phyloP scores from a whole-genome alignment of 1,140 invertebrate species.

The Caligus rogercresseyi region DNA sequence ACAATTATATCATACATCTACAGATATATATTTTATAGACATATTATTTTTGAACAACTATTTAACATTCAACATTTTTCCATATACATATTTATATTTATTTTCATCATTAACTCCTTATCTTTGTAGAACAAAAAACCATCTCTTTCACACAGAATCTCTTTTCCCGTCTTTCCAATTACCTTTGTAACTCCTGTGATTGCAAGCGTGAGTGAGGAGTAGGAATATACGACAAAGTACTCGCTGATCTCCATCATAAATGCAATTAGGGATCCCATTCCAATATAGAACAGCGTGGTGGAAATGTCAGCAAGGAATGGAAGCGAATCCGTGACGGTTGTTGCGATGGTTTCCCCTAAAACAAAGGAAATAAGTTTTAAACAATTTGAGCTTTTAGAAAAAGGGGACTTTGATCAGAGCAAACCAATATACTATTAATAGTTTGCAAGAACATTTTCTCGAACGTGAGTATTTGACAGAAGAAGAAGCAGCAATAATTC shows the following conservation, averaged over 20 bases:
- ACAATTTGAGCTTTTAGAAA: slow-evolving; percentile 31
- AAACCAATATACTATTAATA: no score
- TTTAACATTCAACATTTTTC: no score
- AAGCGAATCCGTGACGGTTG: slow-evolving; percentile 26
- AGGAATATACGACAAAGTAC: slow-evolving; percentile 75
- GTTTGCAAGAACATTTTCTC: no score
- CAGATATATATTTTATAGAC: no score
- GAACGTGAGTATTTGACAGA: no score
- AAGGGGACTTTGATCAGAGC: slow-evolving; percentile 23
- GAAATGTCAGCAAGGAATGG: slow-evolving; percentile 24
- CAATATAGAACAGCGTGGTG: slow-evolving; percentile 34
- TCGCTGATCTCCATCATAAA: slow-evolving; percentile 90
- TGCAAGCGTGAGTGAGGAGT: slow-evolving; percentile 90
- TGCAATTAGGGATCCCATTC: slow-evolving; percentile 62
- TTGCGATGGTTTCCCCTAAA: slow-evolving; percentile 25
- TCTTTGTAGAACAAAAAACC: neutral
- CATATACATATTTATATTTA: no score
- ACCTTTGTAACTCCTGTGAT: slow-evolving; percentile 94
- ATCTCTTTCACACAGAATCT: neutral
- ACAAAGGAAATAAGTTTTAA: slow-evolving; percentile 29
- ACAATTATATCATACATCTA: no score
- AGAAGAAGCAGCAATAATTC: no score
- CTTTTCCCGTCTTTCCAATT: slow-evolving; percentile 24
- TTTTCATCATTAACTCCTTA: no score
- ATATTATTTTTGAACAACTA: no score